These are phyloP conservation scores for Brachionus sp. DNA, from an alignment of 1,140 invertebrate genomes.

Conservation along the genomic window DNA sequence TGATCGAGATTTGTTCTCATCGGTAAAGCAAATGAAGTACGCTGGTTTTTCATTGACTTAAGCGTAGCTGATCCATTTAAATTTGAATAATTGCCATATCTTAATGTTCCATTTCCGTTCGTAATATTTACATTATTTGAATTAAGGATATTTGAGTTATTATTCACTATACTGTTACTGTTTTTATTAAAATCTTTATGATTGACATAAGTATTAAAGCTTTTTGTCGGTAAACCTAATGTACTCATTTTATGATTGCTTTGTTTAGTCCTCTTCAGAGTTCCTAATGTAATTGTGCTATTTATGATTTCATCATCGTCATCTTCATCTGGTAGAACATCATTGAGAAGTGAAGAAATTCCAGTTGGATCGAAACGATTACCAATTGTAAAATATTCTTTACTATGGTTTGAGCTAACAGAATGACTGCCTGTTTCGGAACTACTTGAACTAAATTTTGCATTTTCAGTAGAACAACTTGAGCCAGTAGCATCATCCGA, in stretches of 20 bases:
- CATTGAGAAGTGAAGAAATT: conserved; percentile 7
- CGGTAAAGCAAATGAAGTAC: conserved; percentile 34
- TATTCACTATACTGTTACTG: background rate
- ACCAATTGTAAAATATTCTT: conserved; percentile 29
- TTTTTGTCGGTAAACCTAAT: conserved; percentile 18
- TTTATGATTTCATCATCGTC: conserved; percentile 33
- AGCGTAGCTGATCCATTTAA: conserved; percentile 1
- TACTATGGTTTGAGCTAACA: conserved; percentile 20
- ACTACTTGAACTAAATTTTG: conserved; percentile 10
- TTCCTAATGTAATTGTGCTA: background rate
- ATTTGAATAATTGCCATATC: conserved; percentile 15
- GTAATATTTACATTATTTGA: background rate
- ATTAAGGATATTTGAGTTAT: background rate
- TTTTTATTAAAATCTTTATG: conserved; percentile 39
- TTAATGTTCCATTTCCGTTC: background rate
- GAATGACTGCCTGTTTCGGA: background rate
- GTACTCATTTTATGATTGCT: background rate
- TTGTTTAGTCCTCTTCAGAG: background rate
- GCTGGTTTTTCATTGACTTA: conserved; percentile 9
- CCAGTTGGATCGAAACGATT: conserved; percentile 26
- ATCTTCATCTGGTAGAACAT: conserved; percentile 10
- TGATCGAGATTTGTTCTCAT: conserved; percentile 39
- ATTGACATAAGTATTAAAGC: conserved; percentile 27
- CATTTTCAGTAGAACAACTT: background rate
- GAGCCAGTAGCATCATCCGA: background rate